These are phyloP conservation scores for Antechinus stuartii DNA, from an alignment of 2,113 vertebrate genomes.

Conservation along the genomic window DNA sequence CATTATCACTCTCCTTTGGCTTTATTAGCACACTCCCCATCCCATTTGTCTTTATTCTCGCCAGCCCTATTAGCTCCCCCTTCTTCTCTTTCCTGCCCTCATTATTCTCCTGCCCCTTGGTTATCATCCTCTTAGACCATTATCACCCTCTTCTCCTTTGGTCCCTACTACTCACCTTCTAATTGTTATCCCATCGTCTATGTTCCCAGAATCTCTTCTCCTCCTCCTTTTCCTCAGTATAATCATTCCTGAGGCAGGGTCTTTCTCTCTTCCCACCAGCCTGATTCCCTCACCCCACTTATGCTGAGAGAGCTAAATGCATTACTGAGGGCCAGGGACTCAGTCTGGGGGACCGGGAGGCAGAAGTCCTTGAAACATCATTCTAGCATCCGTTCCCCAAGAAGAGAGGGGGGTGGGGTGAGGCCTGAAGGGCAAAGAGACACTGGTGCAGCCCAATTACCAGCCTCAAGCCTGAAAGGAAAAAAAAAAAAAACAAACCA, in stretches of 20 bases:
- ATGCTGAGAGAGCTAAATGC: background rate
- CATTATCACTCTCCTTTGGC: background rate
- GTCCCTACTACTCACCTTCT: background rate
- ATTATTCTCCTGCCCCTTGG: background rate
- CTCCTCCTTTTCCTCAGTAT: background rate
- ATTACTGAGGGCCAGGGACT: background rate
- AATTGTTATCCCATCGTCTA: background rate
- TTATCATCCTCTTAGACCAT: background rate
- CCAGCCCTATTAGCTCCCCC: background rate
- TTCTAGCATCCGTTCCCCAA: background rate
- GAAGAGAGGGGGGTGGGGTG: background rate
- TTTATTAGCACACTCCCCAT: background rate
- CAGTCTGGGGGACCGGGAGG: too few species aligned
- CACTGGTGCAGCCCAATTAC: background rate
- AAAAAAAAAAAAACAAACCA: conserved; percentile 18
- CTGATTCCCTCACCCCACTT: background rate
- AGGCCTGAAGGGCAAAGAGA: background rate
- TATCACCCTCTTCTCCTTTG: background rate
- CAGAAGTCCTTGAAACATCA: background rate
- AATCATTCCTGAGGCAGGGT: background rate
- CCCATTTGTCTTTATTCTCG: background rate
- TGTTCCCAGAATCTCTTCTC: background rate
- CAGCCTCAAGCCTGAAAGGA: background rate
- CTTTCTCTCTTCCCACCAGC: background rate
- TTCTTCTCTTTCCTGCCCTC: background rate